Conservation (phyloP, 1,140 invertebrate species). For the Penaeus chinensis region DNA sequence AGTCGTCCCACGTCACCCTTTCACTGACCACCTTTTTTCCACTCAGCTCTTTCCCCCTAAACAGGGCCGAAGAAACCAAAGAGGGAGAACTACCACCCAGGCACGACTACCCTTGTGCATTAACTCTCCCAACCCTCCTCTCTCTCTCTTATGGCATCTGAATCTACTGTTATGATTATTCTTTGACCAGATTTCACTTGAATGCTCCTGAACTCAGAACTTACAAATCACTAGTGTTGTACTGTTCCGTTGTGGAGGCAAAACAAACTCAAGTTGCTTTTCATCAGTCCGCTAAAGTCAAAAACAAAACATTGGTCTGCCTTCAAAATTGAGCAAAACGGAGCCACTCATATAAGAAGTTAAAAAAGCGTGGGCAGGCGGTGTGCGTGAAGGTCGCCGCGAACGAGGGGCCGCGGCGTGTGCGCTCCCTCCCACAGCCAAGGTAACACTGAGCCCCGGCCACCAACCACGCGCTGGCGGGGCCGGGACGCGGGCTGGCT, state of each 20-base stretch:
- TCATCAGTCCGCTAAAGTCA: constrained; percentile 19
- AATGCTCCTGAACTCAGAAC: neutral
- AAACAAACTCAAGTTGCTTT: constrained; percentile 1
- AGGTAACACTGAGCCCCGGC: constrained; percentile 16
- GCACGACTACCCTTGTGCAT: neutral
- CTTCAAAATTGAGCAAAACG: constrained; percentile 16
- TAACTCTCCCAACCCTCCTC: neutral
- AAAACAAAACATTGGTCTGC: constrained; percentile 5
- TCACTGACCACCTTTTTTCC: too few relatives aligned
- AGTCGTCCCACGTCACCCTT: too few relatives aligned
- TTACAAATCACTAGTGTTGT: constrained; percentile 14
- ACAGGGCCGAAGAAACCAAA: too few relatives aligned
- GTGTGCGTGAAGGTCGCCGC: constrained; percentile 11
- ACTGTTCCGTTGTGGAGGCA: constrained; percentile 3
- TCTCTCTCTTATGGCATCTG: neutral
- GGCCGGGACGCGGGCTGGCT: constrained; percentile 8
- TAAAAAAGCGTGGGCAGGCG: constrained; percentile 1
- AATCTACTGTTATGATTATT: too few relatives aligned
- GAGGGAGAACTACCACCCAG: neutral
- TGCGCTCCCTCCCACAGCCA: constrained; percentile 24
- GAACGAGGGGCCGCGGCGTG: constrained; percentile 13
- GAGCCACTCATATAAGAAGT: constrained; percentile 16
- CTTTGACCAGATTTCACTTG: too few relatives aligned
- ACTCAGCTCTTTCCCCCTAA: too few relatives aligned
- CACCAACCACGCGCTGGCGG: neutral